phyloP scores from a whole-genome alignment of 2,888 invertebrate species.

The Leucoma salicis region DNA sequence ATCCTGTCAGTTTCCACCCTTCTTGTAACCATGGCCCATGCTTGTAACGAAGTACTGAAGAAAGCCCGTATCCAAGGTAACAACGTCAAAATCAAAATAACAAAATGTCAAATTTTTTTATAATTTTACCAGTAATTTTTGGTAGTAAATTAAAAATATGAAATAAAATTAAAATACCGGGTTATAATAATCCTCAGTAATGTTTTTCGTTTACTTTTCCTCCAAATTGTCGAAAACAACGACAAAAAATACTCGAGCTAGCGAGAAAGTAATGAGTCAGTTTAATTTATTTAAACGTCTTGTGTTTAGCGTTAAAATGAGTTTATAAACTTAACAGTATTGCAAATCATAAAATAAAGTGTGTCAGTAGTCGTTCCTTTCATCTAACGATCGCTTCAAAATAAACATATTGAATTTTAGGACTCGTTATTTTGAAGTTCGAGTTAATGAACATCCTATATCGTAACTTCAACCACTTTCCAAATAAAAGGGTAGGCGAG shows the following conservation, averaged over 20 bases:
- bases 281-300: neutral
- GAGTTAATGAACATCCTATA: conserved; percentile 31
- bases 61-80: too few relatives aligned
- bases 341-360: neutral
- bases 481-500: conserved; percentile 28
- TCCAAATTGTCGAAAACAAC: conserved; percentile 3
- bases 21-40: too few relatives aligned
- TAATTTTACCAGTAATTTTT: too few relatives aligned
- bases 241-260: conserved; percentile 7
- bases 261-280: neutral
- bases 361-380: neutral
- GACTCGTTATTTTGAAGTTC: conserved; percentile 15
- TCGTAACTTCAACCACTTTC: conserved; percentile 26
- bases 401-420: conserved; percentile 19
- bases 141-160: too few relatives aligned
- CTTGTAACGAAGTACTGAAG: too few relatives aligned
- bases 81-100: too few relatives aligned
- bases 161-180: neutral
- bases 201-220: neutral
- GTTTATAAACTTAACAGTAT: neutral
- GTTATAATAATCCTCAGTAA: neutral
- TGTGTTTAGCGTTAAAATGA: neutral
- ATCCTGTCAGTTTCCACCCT: too few relatives aligned
- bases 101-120: too few relatives aligned
- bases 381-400: conserved; percentile 3